Evolutionary conservation across 1,140 invertebrate species (phyloP), one percentile per base, ranked within the genome.

Genomic region (Panagrolaimus sp.): DNA sequence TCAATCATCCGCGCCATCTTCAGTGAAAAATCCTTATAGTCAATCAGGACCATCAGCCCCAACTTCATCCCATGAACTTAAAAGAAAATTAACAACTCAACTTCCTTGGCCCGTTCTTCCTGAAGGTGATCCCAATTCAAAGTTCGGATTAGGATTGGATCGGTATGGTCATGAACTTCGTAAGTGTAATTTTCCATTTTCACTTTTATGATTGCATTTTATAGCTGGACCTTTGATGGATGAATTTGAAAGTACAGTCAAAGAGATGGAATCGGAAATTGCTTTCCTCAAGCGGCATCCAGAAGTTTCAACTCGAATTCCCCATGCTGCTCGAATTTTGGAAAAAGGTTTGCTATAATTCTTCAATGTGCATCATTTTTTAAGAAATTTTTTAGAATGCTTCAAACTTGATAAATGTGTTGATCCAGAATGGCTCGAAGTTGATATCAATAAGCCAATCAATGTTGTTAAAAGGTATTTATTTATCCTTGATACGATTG

Each of bases 361-460:
- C 7, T 38, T 38, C 7, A 38, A 2, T 38, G 7, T 38, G 2
- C 7, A 4, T 21, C 21, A 21, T 58, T n/a, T 58, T n/a, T 58
- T 26, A 26, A n/a, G 21, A 52, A 52, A n/a, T 3, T 58, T 58
- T 58, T 58, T 21, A 58, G 52, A 58, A 28, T 21, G 52, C 17
- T 58, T 21, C 17, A 58, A 58, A 14, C 52, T 58, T 28, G 28
- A 28, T 58, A 21, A 28, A 21, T 58, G 52, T 21, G 75, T 77
- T 43, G 76, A 77, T 63, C 76, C 76, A 10, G 76, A 77, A 48
- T 77, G 76, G 76, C 47, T 77, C 0, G 76, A 77, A 70, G 76
- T 77, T 15, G 76, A 77, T 55, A 68, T 77, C 47, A 63, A 75
- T 21, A 77, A 77, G 24, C 76, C 76, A n/a, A 77, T 77, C 7